Conservation (phyloP, 2,113 vertebrate species). For the Peromyscus maniculatus region DNA sequence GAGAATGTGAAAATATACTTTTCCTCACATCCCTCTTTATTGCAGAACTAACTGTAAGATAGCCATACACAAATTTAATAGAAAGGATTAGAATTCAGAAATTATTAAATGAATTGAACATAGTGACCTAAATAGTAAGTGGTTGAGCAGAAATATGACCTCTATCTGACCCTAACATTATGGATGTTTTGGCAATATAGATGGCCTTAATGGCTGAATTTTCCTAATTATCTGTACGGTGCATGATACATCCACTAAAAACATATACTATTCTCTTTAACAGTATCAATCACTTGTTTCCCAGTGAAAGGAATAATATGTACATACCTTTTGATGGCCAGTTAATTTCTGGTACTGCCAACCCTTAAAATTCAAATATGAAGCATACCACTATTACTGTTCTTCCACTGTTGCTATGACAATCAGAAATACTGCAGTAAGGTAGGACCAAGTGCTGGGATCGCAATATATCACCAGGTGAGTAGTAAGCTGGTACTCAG, state of each 20-base stretch:
- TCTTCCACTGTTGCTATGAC: not conserved
- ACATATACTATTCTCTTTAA: not conserved
- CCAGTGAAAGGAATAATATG: not conserved
- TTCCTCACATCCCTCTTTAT: not conserved
- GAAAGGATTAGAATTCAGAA: constrained; percentile 15
- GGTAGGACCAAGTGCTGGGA: not conserved
- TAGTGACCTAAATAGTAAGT: constrained; percentile 20
- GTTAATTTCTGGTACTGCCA: not conserved
- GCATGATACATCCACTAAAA: constrained; percentile 25
- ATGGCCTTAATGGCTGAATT: not conserved
- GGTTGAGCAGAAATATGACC: not conserved
- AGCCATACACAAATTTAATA: not conserved
- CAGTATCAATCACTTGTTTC: constrained; percentile 9
- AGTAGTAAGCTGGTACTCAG: not conserved
- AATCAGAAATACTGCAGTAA: constrained; percentile 15
- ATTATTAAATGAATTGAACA: constrained; percentile 32
- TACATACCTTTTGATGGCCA: not conserved
- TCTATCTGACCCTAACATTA: constrained; percentile 21
- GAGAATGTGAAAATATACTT: not conserved
- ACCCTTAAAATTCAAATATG: not conserved
- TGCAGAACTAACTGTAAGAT: not conserved
- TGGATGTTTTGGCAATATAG: not conserved
- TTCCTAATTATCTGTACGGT: constrained; percentile 19
- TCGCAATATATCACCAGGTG: not conserved
- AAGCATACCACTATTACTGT: not conserved